Evolutionary conservation across 2,113 vertebrate species (phyloP), one percentile per base, ranked within the genome.

Genomic region (Arenaria interpres): DNA sequence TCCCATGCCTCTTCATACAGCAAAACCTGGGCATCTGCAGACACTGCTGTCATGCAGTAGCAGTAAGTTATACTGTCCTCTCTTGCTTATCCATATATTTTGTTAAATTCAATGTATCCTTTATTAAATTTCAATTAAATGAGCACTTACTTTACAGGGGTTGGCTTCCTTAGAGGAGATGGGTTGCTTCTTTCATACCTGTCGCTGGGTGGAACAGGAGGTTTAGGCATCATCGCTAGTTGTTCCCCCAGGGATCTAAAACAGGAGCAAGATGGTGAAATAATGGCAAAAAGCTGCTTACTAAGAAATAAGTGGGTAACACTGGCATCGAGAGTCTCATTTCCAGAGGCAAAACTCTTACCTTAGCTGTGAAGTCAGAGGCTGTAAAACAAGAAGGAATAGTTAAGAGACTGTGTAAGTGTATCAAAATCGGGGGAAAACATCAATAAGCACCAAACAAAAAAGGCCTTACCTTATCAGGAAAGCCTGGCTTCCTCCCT

Each of bases 201-300:
- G 18, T 98, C 98, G 0, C 83, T 72, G n/a, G 98, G 91, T 10
- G 98, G 98, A 13, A 98, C 56, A 7, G 98, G 98, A 95, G 98
- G 98, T 90, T 99, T 99, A 45, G 92, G 83, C 93, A 98, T 97
- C 96, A 98, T 98, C 92, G 98, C 96, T 39, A 98, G 87, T 53
- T 98, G 96, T 25, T 98, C 98, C 62, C 95, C 98, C 6, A 96
- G 91, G 64, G 89, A 62, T 85, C 98, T 98, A 87, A 60, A 39
- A 72, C n/a, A 90, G 69, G 53, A 96, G 33, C 4, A 37, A 72
- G 59, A 88, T 35, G 43, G 51, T 39, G 54, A 54, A 59, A 93
- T 68, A 57, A 89, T 64, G 41, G 17, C 48, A n/a, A 80, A 77
- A 80, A 50, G 5, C 56, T 93, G 53, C 39, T 87, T 69, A 33